Conservation (phyloP, 2,113 vertebrate species). For the Laticauda laticaudata region DNA sequence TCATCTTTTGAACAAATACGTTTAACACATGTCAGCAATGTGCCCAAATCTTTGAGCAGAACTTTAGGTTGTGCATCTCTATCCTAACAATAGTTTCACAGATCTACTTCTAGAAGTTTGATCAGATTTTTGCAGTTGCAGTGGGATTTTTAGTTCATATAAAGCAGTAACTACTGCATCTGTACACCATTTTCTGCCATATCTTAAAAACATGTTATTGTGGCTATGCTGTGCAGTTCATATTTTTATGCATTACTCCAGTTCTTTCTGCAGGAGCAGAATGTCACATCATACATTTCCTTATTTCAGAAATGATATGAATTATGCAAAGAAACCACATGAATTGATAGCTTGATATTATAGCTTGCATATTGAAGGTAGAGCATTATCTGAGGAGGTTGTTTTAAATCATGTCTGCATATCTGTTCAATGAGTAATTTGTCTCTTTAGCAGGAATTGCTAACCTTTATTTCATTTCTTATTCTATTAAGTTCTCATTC, state of each 20-base stretch:
- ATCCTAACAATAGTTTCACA: not conserved
- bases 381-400: not conserved
- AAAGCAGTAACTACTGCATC: not conserved
- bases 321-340: not conserved
- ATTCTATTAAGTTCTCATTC: slow-evolving; percentile 73
- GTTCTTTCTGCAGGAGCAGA: not conserved
- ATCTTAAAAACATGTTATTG: not conserved
- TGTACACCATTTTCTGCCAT: not conserved
- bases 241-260: not conserved
- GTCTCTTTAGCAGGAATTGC: slow-evolving; percentile 9
- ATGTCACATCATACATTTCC: not conserved
- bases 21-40: not conserved
- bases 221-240: not conserved
- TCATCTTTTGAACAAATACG: not conserved
- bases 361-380: not conserved
- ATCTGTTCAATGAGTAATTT: not conserved
- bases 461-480: not conserved
- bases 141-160: not conserved
- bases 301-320: not conserved
- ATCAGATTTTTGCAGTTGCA: not conserved
- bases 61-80: not conserved
- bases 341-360: not conserved
- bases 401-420: not conserved
- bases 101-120: not conserved
- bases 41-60: not conserved